Conservation (phyloP, 2,113 vertebrate species). For the Haliaeetus leucogaster region DNA sequence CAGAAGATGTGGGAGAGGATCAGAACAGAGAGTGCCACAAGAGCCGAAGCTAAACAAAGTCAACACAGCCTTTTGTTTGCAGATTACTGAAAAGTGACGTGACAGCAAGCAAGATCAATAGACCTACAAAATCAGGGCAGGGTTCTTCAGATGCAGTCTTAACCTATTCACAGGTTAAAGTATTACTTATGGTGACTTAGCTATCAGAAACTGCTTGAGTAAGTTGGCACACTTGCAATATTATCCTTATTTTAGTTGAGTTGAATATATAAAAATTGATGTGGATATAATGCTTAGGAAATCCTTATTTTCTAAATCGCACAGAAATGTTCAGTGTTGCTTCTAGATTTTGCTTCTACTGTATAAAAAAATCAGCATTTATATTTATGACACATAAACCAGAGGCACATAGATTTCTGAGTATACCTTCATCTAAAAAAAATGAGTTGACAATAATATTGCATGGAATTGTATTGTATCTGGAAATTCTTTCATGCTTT, state of each 20-base stretch:
- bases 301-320: not conserved
- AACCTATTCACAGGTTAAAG: not conserved
- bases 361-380: not conserved
- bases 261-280: not conserved
- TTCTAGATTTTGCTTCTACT: not conserved
- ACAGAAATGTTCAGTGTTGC: not conserved
- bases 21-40: not conserved
- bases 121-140: not conserved
- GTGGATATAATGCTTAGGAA: not conserved
- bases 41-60: not conserved
- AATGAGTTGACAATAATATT: not conserved
- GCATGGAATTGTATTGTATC: not conserved
- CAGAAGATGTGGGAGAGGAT: not conserved
- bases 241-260: not conserved
- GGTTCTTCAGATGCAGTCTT: not conserved
- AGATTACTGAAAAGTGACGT: not conserved
- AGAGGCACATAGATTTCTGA: not conserved
- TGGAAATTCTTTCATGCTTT: not conserved
- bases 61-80: not conserved
- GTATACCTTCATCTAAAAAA: not conserved
- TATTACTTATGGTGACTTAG: not conserved
- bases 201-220: not conserved
- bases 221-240: not conserved
- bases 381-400: not conserved
- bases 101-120: not conserved